A percentile compares a stretch with the other conserved stretches of the same genome.
These are phyloP conservation scores for Characodon lateralis DNA, from an alignment of 2,797 vertebrate genomes.

Conservation along the genomic window DNA sequence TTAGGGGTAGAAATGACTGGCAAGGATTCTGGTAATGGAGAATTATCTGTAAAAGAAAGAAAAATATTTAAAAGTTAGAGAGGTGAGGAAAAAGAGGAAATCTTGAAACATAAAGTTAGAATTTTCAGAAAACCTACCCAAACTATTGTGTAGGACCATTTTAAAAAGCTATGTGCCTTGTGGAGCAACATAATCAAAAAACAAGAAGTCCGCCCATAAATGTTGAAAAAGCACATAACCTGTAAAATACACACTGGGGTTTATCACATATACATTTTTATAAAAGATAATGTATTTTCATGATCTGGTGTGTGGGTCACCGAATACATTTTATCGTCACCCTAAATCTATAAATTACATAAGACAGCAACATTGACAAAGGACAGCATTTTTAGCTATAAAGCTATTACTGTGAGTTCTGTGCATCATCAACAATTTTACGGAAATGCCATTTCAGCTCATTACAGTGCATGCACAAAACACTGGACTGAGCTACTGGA, in stretches of 20 bases:
- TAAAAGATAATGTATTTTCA: background rate
- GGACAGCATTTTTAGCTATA: constrained; percentile 24
- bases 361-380: constrained; percentile 39
- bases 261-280: background rate
- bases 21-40: constrained; percentile 51
- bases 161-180: background rate
- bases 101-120: background rate
- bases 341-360: constrained; percentile 35
- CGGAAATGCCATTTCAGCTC: constrained; percentile 70
- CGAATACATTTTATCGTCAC: constrained; percentile 19
- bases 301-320: background rate
- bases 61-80: constrained; percentile 34
- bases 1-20: constrained; percentile 36
- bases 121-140: background rate
- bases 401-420: constrained; percentile 42
- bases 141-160: background rate
- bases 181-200: background rate
- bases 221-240: background rate
- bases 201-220: background rate
- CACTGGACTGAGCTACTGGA: constrained; percentile 55
- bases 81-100: background rate
- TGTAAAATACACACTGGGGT: background rate
- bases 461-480: constrained; percentile 66
- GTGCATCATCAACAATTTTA: constrained; percentile 66
- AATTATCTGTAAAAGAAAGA: constrained; percentile 80